A percentile compares a stretch with the other conserved stretches of the same genome.
Evolutionary conservation across 1,140 invertebrate genomes (phyloP).

Genomic region (Episyrphus balteatus): DNA sequence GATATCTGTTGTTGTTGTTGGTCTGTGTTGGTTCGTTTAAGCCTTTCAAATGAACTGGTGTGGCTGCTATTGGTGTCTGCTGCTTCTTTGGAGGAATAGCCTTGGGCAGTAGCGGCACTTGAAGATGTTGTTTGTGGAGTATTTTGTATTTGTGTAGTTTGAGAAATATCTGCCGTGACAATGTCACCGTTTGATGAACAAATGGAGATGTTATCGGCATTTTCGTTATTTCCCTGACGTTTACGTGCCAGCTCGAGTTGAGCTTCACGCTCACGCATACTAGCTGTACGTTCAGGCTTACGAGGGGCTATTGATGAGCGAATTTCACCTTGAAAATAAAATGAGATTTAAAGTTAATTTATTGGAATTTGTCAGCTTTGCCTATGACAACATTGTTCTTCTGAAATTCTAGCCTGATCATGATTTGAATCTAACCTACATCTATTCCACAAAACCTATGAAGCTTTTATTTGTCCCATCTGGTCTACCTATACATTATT

Average conservation of each 20-base stretch:
- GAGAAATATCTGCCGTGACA: constrained; percentile 16
- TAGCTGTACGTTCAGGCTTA: constrained; percentile 71
- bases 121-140: constrained; percentile 4
- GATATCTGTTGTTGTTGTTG: constrained; percentile 19
- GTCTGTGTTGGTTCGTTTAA: constrained; percentile 26
- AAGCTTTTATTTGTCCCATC: no score
- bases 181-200: constrained; percentile 37
- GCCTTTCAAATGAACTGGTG: constrained; percentile 26
- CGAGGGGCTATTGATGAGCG: constrained; percentile 60
- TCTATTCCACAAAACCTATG: no score
- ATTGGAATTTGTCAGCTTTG: no score
- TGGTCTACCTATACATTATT: no score
- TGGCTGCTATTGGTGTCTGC: constrained; percentile 13
- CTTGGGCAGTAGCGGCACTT: background rate
- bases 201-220: constrained; percentile 36
- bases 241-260: constrained; percentile 47
- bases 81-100: constrained; percentile 3
- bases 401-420: no score
- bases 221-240: constrained; percentile 22
- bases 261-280: constrained; percentile 62
- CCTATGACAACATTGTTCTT: no score
- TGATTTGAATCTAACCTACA: no score
- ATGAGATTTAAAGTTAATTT: no score
- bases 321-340: constrained; percentile 51
- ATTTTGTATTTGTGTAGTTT: background rate